Base-by-base conservation (phyloP, 1,140 invertebrate genomes). In the Bombus superbus region DNA sequence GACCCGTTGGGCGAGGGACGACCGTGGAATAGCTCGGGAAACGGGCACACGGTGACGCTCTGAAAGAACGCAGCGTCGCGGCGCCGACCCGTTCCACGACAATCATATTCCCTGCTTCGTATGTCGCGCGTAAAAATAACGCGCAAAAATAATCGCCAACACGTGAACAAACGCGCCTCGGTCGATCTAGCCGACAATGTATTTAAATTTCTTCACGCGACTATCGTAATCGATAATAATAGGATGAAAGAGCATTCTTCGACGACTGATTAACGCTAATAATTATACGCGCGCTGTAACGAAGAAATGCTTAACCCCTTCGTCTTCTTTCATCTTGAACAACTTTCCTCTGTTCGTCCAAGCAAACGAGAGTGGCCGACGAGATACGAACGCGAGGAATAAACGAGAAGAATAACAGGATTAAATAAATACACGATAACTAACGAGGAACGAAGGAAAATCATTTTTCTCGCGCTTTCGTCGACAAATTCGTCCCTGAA, bases 1-100 rank as follows among this genome's bases (percentile, higher is more conserved):
- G 86, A 89, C 78, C 88, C 66, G 66, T 35, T 13, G 38, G n/a
- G 22, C 84, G 73, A 81, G 78, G 68, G 38, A 57, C 72, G 68
- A 64, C 6, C 81, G 32, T 72, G 85, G 44, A 84, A 80, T 15
- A 59, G 42, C 64, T 83, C 38, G 32, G 59, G n/a, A 76, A 40
- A 35, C 18, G 79, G 77, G 84, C 59, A 68, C 53, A 57, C 62
- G 47, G 47, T 22, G 22, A 47, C 44, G 15, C 18, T 32, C 2
- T 18, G 35, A 83, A 53, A 66, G 25, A 38, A 25, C 9, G 4
- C 3, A 53, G 47, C 47, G 47, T 15, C n/a, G 25, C 38, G n/a
- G 22, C 28, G 38, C 25, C 35, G 18, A 15, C 62, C 6, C 32
- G 32, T 15, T 64, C 25, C 13, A 18, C 62, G 74, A 42, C 72